A percentile compares a stretch with the other conserved stretches of the same genome.
These are phyloP conservation scores for Taurulus bubalis DNA, from an alignment of 2,113 vertebrate species.

Conservation along the genomic window DNA sequence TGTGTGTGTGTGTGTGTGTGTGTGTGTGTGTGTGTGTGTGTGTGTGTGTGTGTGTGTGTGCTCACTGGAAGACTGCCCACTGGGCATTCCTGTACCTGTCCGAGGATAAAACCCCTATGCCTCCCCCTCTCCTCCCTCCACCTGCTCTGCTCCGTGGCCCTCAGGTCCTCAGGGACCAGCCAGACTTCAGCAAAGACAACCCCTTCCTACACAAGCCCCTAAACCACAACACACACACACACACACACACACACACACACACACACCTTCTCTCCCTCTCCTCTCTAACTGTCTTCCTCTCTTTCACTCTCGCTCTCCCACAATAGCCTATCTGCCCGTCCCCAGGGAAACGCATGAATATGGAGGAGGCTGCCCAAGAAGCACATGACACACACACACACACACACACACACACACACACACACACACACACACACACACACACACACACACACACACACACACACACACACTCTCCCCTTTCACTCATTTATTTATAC, in stretches of 20 bases:
- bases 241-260: slow-evolving; percentile 31
- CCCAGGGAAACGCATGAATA: slow-evolving; percentile 82
- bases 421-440: slow-evolving; percentile 24
- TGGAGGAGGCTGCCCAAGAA: slow-evolving; percentile 78
- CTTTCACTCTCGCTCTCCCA: slow-evolving; percentile 67
- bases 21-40: slow-evolving; percentile 21
- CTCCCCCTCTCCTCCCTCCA: slow-evolving; percentile 48
- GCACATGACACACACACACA: slow-evolving; percentile 65
- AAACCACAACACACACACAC: slow-evolving; percentile 37
- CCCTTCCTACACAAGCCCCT: slow-evolving; percentile 59
- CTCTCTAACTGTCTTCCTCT: slow-evolving; percentile 58
- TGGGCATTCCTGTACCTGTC: slow-evolving; percentile 77
- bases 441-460: slow-evolving; percentile 44
- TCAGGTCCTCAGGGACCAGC: slow-evolving; percentile 60
- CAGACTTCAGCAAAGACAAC: slow-evolving; percentile 68
- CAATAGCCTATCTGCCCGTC: slow-evolving; percentile 76
- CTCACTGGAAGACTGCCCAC: slow-evolving; percentile 53
- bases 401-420: slow-evolving; percentile 32
- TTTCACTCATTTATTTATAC: slow-evolving; percentile 78
- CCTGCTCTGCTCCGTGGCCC: slow-evolving; percentile 65
- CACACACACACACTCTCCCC: slow-evolving; percentile 31
- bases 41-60: slow-evolving; percentile 26
- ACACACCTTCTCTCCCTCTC: slow-evolving; percentile 21
- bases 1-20: slow-evolving; percentile 15
- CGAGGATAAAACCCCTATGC: slow-evolving; percentile 56